Base-by-base conservation (phyloP, 1,140 invertebrate species). In the Lasioglossum baleicum region DNA sequence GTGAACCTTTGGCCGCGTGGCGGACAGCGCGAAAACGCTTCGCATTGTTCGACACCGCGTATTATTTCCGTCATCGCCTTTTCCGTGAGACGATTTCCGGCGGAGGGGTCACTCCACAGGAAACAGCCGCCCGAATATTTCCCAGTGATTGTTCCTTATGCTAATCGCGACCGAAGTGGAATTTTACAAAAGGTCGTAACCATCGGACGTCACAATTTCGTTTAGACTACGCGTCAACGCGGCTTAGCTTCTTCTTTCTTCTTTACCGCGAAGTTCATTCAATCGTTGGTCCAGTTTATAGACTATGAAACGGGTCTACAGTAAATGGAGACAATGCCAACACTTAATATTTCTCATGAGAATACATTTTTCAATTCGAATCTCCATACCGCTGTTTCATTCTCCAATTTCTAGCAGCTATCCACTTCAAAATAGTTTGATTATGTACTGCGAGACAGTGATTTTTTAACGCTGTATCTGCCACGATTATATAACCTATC, bases 121-220 rank as follows among this genome's bases (percentile, higher is more conserved):
- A 91, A 90, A 89, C 82, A 83, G 89, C 83, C 87, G 87, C 81
- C 85, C 90, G 87, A 91, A 90, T 87, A 89, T 87, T 89, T 88
- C 87, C 83, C 88, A 88, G 84, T 90, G 88, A 91, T 90, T 91
- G 87, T 88, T 90, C 86, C 87, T 88, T 90, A 91, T 91, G 90
- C 69, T 90, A 91, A 91, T 91, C 73, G 64, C 10, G 48, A 7
- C 7, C 48, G 48, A 61, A 66, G n/a, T 61, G 65, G 72, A 82
- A 86, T 84, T 75, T 82, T 74, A 82, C 84, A 40, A 72, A 80
- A 65, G 22, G 65, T 86, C 75, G 72, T 80, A 40, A 77, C 69
- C 26, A 15, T 20, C 10, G 68, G 20, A 7, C 20, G 66, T 71
- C 56, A 67, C 68, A 60, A 35, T 80, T 79, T 44, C 7, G 13